Evolutionary conservation across 2,888 invertebrate genomes (phyloP), one percentile per base, ranked within the genome.

Genomic region (Perizoma flavofasciatum): DNA sequence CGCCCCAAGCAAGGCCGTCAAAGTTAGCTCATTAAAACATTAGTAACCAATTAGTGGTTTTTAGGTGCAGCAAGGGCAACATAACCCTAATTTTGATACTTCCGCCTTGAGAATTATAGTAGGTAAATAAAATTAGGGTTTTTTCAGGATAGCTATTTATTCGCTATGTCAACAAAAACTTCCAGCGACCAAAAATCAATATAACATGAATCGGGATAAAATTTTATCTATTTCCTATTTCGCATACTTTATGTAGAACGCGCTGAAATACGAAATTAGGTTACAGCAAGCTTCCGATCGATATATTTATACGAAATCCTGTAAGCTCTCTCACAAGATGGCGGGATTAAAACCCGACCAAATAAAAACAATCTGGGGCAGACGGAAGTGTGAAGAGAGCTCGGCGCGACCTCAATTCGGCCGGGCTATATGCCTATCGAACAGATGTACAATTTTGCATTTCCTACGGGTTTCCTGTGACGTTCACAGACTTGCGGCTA

Each of bases 321-420:
- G 85, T 86, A 90, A 89, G 87, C 87, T 88, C 85, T 77, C 77
- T 71, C 77, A 89, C 90, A 92, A 90, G 86, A 91, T 91, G 91
- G 91, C 91, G 90, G 85, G 88, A 88, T 79, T 83, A 79, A 74
- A 86, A 86, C 75, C 78, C 85, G 71, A 59, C 82, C 65, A 55
- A 88, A 77, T 83, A 40, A 32, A 69, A 77, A 76, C 69, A 74
- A 68, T 68, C 73, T 74, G 79, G 78, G 79, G 64, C 72, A 63
- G 70, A 71, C 77, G 77, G 81, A 82, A 81, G 73, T 77, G 74
- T 79, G 77, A 70, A 73, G 71, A 65, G 69, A 75, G 22, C 3
- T 71, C 70, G 64, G 77, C 68, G 77, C 81, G 79, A 86, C 82
- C 85, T 73, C 78, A 81, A 89, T 88, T 88, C 70, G 78, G 85